Conservation (phyloP, 2,797 vertebrate genomes). For the Tadarida brasiliensis region DNA sequence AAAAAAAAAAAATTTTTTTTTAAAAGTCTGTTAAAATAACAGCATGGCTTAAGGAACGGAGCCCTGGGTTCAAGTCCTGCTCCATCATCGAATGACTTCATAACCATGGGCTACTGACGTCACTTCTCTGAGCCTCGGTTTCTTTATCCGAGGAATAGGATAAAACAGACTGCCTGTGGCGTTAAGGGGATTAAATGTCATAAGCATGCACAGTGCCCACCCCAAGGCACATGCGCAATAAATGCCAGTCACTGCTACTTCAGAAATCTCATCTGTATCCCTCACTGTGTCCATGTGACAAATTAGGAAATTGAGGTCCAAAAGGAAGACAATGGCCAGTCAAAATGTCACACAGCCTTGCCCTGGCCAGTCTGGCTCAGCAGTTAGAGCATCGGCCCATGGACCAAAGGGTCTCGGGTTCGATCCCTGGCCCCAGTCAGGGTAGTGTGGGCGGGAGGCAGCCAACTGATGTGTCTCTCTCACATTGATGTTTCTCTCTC, state of each 20-base stretch:
- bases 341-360: background rate
- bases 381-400: no score
- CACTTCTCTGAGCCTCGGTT: background rate
- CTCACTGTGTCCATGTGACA: background rate
- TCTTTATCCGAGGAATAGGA: background rate
- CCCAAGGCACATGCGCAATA: background rate
- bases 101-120: background rate
- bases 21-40: conserved; percentile 38
- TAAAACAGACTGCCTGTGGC: background rate
- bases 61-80: background rate
- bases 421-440: no score
- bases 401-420: no score
- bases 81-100: background rate
- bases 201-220: accelerated
- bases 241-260: background rate
- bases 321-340: background rate
- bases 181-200: background rate
- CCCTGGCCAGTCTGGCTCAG: no score
- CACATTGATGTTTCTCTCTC: no score
- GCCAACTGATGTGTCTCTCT: no score
- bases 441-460: no score
- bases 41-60: background rate
- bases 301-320: background rate
- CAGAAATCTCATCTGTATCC: background rate
- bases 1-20: no score